A percentile compares a stretch with the other conserved stretches of the same genome.
Conservation (phyloP, 1,140 invertebrate species). For the Drosophila pachea region DNA sequence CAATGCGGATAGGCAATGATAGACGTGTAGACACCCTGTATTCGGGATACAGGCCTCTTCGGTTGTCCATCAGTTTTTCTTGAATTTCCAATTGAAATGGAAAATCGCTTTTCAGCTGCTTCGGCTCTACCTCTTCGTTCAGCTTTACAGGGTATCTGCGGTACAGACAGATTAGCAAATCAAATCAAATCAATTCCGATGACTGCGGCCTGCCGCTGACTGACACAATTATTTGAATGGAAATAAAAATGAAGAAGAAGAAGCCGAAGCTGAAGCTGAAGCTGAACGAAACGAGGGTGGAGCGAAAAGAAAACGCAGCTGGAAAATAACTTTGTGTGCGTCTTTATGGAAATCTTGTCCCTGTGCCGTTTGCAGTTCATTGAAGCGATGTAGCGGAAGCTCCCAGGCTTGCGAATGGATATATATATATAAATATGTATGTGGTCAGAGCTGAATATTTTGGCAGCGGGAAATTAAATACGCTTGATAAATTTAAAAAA, state of each 20-base stretch:
- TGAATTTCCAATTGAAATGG: too few species aligned
- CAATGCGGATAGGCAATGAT: background rate
- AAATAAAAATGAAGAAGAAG: background rate
- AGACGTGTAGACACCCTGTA: background rate
- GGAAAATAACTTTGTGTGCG: constrained; percentile 26
- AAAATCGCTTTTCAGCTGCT: background rate
- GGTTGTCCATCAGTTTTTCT: too few species aligned
- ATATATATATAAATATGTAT: background rate
- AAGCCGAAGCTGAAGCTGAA: background rate
- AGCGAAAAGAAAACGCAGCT: background rate
- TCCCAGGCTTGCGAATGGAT: background rate
- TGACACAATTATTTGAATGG: constrained; percentile 45
- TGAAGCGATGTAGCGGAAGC: constrained; percentile 24
- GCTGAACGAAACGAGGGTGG: too few species aligned
- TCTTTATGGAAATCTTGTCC: constrained; percentile 55
- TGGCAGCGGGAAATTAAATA: constrained; percentile 62
- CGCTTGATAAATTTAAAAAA: constrained; percentile 58
- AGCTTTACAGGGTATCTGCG: constrained; percentile 6
- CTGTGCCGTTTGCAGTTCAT: constrained; percentile 27
- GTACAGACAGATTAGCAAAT: constrained; percentile 67
- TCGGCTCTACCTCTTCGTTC: background rate
- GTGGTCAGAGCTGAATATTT: constrained; percentile 27
- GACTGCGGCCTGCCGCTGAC: constrained; percentile 40
- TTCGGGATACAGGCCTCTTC: too few species aligned
- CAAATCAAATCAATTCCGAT: constrained; percentile 47